A percentile compares a stretch with the other conserved stretches of the same genome.
Evolutionary conservation across 2,888 invertebrate genomes (phyloP).

Genomic region (Cephus rjabovi): DNA sequence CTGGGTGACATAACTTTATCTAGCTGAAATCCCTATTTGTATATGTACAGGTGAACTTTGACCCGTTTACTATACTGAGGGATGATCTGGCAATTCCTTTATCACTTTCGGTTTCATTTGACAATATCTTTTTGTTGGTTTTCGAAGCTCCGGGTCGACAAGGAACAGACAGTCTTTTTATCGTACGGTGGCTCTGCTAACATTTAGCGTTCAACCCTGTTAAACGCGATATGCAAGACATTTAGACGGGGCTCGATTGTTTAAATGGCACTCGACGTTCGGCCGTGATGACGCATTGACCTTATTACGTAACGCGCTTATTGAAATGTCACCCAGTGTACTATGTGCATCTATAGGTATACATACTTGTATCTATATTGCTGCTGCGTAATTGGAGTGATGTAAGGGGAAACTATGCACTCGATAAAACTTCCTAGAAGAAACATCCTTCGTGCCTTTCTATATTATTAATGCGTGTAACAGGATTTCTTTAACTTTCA

Average conservation of each 20-base stretch:
- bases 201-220: background rate
- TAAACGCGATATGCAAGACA: background rate
- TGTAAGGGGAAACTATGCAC: background rate
- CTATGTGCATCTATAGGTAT: slow-evolving; percentile 23
- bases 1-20: background rate
- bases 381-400: background rate
- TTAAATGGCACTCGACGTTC: slow-evolving; percentile 15
- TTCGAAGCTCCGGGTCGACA: too few species aligned
- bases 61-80: background rate
- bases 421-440: background rate
- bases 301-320: slow-evolving; percentile 45
- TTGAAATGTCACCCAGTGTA: slow-evolving; percentile 52
- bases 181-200: background rate
- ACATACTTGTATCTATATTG: background rate
- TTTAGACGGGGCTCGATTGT: slow-evolving; percentile 9
- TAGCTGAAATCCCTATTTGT: background rate
- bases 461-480: background rate
- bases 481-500: background rate
- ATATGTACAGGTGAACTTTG: background rate
- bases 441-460: background rate
- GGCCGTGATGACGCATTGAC: slow-evolving; percentile 26
- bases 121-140: background rate
- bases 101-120: background rate
- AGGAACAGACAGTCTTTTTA: too few species aligned
- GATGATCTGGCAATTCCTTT: background rate